Evolutionary conservation across 2,797 vertebrate species (phyloP).

Genomic region (Pithecia hirsuta): DNA sequence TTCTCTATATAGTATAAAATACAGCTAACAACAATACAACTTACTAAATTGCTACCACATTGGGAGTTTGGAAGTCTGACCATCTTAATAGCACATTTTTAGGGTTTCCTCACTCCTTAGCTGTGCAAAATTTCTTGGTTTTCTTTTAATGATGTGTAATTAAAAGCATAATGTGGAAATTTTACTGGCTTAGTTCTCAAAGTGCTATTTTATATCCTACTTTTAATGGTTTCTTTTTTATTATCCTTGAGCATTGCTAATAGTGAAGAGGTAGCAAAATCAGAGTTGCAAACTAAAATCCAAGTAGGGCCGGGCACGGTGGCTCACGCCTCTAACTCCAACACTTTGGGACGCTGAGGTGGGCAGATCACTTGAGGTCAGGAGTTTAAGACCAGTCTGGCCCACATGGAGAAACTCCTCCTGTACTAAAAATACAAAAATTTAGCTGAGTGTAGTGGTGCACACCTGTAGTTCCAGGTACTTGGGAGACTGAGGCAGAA

Average conservation of each 20-base stretch:
- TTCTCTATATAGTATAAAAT: background rate
- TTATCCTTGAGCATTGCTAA: slow-evolving; percentile 14
- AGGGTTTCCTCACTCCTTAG: background rate
- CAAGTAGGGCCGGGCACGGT: background rate
- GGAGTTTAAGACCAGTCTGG: background rate
- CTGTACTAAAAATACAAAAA: background rate
- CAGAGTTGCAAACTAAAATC: background rate
- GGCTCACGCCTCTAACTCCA: background rate
- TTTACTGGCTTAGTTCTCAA: slow-evolving; percentile 18
- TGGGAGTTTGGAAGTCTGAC: background rate
- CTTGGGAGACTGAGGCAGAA: background rate
- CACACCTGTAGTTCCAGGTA: background rate
- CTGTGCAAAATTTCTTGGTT: background rate
- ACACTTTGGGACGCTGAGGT: background rate
- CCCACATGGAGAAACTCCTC: background rate
- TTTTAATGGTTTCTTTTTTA: background rate
- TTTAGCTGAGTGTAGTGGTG: background rate
- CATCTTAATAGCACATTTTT: background rate
- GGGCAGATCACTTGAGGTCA: background rate
- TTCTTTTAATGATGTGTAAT: background rate
- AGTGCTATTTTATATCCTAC: background rate
- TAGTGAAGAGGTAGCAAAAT: background rate
- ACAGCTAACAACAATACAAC: background rate
- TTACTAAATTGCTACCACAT: background rate
- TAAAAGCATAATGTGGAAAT: background rate